Base-by-base conservation (phyloP, 2,888 invertebrate genomes). In the Dione juno region DNA sequence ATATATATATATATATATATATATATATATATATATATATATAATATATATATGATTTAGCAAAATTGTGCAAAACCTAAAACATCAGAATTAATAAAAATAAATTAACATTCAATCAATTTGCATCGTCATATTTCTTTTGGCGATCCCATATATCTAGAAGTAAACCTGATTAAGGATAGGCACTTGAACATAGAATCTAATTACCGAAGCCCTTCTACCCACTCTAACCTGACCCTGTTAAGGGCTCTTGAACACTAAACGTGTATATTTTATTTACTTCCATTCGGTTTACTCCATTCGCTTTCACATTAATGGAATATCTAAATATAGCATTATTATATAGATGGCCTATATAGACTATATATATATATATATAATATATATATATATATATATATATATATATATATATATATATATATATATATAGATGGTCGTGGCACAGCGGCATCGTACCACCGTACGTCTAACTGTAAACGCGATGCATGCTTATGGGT, bases 131-230 rank as follows among this genome's bases (percentile, higher is more conserved):
- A 37, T 57, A 57, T 57, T 57, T 57, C 37, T 6, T 37, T 37
- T 16, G 3, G n/a, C 28, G 21, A 35, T 45, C 28, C 28, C 45
- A 14, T 61, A 45, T 45, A 61, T 19, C 37, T 67, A 58, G 57
- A 65, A 63, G 53, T 58, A 58, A 52, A 70, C 52, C 64, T 64
- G 69, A 66, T 70, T 50, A 58, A 72, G 70, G 14, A 67, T 53
- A 57, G 40, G 67, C 57, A 59, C 69, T 73, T 67, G 67, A 72
- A 67, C 52, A 54, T 61, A 61, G 72, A 74, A 77, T 75, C 72
- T 76, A 75, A 77, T 76, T 76, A 76, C 71, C 63, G 61, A 64
- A 52, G 70, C 68, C 74, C 73, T 71, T 67, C 71, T 53, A 70
- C 74, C 73, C 75, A 64, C 53, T 61, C 67, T 67, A 41, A 67